These are phyloP conservation scores for Zygaena filipendulae DNA, from an alignment of 2,888 invertebrate genomes.

Conservation along the genomic window DNA sequence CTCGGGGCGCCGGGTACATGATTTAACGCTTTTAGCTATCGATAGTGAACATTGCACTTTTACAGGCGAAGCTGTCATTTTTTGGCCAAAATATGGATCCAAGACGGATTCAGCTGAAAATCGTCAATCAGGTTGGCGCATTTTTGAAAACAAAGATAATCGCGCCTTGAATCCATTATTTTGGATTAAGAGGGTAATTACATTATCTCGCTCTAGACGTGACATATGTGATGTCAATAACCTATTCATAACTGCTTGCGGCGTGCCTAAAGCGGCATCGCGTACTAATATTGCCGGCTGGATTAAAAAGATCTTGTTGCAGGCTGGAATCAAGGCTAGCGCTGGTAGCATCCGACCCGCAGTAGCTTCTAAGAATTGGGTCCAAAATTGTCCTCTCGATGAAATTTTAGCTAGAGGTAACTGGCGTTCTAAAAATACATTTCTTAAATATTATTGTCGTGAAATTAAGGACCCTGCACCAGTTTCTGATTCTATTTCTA, in stretches of 20 bases:
- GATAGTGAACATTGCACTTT: not conserved
- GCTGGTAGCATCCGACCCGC: slow-evolving; percentile 5
- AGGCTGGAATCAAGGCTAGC: slow-evolving; percentile 2
- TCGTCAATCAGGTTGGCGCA: slow-evolving; percentile 13
- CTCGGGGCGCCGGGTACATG: slow-evolving; percentile 10
- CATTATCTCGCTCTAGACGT: too few species aligned
- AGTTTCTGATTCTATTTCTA: too few species aligned
- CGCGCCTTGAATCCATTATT: too few species aligned
- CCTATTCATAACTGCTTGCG: not conserved
- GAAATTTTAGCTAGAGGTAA: slow-evolving; percentile 3
- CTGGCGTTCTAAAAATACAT: slow-evolving; percentile 5
- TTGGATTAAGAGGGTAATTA: too few species aligned
- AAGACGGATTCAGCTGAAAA: slow-evolving; percentile 7
- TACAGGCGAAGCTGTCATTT: not conserved
- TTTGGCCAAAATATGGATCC: slow-evolving; percentile 13
- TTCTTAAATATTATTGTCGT: slow-evolving; percentile 2
- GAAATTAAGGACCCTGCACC: too few species aligned
- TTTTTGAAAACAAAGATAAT: not conserved
- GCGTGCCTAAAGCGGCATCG: not conserved
- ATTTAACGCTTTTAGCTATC: slow-evolving; percentile 5
- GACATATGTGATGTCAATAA: not conserved
- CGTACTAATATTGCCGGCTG: slow-evolving; percentile 1
- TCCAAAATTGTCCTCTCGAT: slow-evolving; percentile 3
- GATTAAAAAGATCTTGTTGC: not conserved
- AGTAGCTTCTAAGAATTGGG: slow-evolving; percentile 6